phyloP scores from a whole-genome alignment of 2,888 invertebrate genomes.

The Phlogophora meticulosa region DNA sequence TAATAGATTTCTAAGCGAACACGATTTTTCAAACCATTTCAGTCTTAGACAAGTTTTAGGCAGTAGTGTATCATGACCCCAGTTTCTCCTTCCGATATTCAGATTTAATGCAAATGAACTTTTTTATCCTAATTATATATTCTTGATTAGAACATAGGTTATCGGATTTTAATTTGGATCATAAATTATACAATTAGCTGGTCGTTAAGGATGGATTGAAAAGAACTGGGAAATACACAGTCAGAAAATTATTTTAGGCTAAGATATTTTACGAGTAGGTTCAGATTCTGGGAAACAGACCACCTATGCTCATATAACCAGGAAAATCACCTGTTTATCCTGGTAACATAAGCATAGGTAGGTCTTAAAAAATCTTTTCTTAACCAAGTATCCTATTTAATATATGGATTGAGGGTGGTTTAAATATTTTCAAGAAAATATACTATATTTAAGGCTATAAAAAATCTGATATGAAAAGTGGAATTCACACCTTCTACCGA shows the following conservation, averaged over 20 bases:
- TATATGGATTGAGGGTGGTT: no score
- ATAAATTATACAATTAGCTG: conserved; percentile 23
- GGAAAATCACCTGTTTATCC: background rate
- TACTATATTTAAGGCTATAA: no score
- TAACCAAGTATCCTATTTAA: no score
- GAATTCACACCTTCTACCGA: conserved; percentile 16
- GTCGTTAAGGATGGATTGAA: background rate
- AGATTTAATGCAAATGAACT: conserved; percentile 38
- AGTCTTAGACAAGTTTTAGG: conserved; percentile 13
- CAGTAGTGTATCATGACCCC: conserved; percentile 17
- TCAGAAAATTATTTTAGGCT: background rate
- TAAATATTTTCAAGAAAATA: no score
- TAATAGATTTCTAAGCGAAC: conserved; percentile 16
- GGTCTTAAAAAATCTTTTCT: no score
- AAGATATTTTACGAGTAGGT: background rate
- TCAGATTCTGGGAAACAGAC: background rate
- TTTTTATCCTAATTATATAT: conserved; percentile 32
- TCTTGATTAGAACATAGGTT: conserved; percentile 34
- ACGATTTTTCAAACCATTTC: conserved; percentile 42
- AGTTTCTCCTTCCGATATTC: conserved; percentile 22
- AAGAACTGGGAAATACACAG: conserved; percentile 1
- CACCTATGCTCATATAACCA: background rate
- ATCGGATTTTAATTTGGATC: conserved; percentile 38
- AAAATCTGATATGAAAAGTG: background rate
- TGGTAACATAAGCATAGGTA: no score